Evolutionary conservation across 2,113 vertebrate species (phyloP).

Genomic region (Nanorana parkeri): DNA sequence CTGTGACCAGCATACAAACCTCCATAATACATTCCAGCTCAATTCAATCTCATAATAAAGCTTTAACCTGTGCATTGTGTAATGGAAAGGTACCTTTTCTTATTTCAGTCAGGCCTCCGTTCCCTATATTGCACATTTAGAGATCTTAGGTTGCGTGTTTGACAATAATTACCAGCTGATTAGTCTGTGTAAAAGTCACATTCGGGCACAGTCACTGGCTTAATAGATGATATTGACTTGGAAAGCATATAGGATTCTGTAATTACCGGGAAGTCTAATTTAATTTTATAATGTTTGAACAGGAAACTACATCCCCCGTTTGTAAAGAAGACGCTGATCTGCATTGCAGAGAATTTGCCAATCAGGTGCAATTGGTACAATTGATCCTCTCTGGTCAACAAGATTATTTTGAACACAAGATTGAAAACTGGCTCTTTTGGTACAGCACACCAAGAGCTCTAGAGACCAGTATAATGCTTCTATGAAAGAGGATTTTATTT

Average conservation of each 20-base stretch:
- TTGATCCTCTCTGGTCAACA: neutral
- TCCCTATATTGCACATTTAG: slow-evolving; percentile 16
- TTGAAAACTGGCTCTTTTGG: neutral
- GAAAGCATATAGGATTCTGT: slow-evolving; percentile 49
- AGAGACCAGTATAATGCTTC: too few relatives aligned
- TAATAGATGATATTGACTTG: slow-evolving; percentile 51
- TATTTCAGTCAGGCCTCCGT: neutral
- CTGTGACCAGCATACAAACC: too few relatives aligned
- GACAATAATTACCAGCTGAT: slow-evolving; percentile 53
- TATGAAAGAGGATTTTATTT: too few relatives aligned
- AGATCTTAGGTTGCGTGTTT: slow-evolving; percentile 36
- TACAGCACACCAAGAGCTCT: too few relatives aligned
- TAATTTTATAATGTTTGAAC: slow-evolving; percentile 50
- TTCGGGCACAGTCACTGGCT: slow-evolving; percentile 42
- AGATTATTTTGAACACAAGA: neutral
- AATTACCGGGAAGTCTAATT: slow-evolving; percentile 54
- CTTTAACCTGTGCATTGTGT: neutral
- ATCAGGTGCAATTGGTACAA: slow-evolving; percentile 38
- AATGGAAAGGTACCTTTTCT: neutral
- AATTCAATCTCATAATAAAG: neutral
- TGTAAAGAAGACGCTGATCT: slow-evolving; percentile 17
- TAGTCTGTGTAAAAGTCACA: slow-evolving; percentile 48
- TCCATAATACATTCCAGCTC: neutral
- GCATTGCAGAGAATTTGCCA: slow-evolving; percentile 25
- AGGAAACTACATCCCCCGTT: slow-evolving; percentile 30